Conservation (phyloP, 2,797 vertebrate species). For the Sebastes kiyomatsui region DNA sequence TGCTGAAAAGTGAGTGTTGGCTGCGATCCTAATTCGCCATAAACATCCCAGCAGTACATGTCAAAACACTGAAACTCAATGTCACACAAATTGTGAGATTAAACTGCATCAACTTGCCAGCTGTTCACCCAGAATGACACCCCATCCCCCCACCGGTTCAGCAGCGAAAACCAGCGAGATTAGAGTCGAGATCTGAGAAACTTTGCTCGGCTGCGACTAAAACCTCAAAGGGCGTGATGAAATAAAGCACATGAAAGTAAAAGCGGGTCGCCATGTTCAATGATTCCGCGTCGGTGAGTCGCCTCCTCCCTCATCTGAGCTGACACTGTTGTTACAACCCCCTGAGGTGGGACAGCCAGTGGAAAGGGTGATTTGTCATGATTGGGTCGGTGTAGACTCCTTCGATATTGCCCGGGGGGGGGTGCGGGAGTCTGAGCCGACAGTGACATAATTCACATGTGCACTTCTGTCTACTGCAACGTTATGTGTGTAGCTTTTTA, state of each 20-base stretch:
- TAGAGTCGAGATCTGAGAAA: slow-evolving; percentile 22
- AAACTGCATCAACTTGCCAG: background rate
- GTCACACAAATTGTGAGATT: background rate
- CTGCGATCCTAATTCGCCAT: background rate
- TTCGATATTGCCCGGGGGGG: slow-evolving; percentile 6
- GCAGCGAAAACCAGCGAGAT: slow-evolving; percentile 21
- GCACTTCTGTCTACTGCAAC: background rate
- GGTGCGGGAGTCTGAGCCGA: slow-evolving; percentile 17
- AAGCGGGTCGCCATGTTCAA: slow-evolving; percentile 6
- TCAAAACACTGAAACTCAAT: background rate
- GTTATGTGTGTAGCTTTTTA: background rate
- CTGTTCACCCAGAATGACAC: background rate
- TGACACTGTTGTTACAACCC: slow-evolving; percentile 44
- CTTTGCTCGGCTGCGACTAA: background rate
- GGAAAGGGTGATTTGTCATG: slow-evolving; percentile 57
- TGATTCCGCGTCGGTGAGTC: slow-evolving; percentile 17
- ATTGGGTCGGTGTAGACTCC: slow-evolving; percentile 35
- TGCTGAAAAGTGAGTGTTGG: background rate
- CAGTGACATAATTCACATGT: slow-evolving; percentile 32
- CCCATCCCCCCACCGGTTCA: background rate
- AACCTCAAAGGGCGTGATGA: slow-evolving; percentile 13
- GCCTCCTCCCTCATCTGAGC: slow-evolving; percentile 39
- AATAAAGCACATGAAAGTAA: slow-evolving; percentile 44
- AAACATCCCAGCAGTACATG: background rate
- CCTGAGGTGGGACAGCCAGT: slow-evolving; percentile 36